Evolutionary conservation across 2,797 vertebrate species (phyloP), one percentile per base, ranked within the genome.

Genomic region (Neosilurus mollespiculum): DNA sequence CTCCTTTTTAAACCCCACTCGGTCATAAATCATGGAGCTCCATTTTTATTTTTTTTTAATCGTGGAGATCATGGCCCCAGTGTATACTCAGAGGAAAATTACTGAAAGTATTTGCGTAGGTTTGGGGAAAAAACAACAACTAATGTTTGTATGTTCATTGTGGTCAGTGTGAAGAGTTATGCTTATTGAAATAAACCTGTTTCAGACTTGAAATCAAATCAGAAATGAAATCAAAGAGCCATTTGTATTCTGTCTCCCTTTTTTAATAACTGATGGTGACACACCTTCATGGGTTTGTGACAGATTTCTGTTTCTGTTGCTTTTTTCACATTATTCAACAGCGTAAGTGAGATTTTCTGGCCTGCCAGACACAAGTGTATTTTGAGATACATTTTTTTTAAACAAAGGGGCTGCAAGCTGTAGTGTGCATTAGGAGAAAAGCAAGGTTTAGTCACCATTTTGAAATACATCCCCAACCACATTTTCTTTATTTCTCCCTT

Each of bases 211-310:
- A 43, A 30, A 30, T 30, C 30, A 0, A 7, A 11, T 75, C 56
- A 77, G 51, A 51, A 64, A 83, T 54, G 18, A 78, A 82, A 24
- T 62, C 81, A 86, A 76, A 3, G 86, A 73, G 73, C 34, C 51
- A 3, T 83, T 86, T 34, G 34, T 71, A 69, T 89, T 90, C 89
- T 89, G 22, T 83, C 85, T 90, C 70, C 34, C 88, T 90, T 88
- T 88, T 95, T 94, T 94, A 94, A 91, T 95, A 88, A 83, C 81
- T 89, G 77, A 80, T 88, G 81, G 84, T 18, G 69, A 85, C 82
- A 91, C 86, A 86, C 66, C 76, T 90, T 92, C 91, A 92, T 65
- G 43, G 61, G 51, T 71, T 58, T 76, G 20, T 11, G 59, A 85
- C 79, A 69, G 83, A 72, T 85, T 56, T 72, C 30, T 37, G 15